Evolutionary conservation across 2,113 vertebrate species (phyloP).

Genomic region (Oplegnathus fasciatus): DNA sequence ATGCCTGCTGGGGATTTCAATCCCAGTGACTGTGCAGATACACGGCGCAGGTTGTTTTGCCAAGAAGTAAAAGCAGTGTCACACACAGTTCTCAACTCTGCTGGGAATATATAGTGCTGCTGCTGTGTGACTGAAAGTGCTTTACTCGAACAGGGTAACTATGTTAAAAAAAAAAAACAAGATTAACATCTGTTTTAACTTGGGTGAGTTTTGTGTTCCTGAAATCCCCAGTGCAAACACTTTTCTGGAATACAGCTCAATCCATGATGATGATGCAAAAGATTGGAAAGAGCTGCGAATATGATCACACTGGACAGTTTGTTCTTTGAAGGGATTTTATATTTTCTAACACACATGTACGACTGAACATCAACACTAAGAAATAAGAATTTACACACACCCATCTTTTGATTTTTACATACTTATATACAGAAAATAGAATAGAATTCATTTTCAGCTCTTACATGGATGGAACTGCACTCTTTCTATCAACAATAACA

Average conservation of each 20-base stretch:
- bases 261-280: slow-evolving; percentile 27
- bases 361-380: neutral
- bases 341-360: neutral
- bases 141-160: slow-evolving; percentile 1
- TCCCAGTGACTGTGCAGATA: slow-evolving; percentile 34
- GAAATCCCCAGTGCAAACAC: neutral
- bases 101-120: slow-evolving; percentile 15
- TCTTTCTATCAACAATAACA: slow-evolving; percentile 4
- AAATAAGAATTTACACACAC: neutral
- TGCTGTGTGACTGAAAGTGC: neutral
- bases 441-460: neutral
- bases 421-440: neutral
- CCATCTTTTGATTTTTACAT: neutral
- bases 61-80: slow-evolving; percentile 33
- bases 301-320: neutral
- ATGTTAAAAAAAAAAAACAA: no score
- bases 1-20: slow-evolving; percentile 41
- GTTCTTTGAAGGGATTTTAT: neutral
- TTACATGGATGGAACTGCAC: neutral
- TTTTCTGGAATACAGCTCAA: neutral
- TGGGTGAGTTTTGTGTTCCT: neutral
- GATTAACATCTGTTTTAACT: slow-evolving; percentile 16
- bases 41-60: slow-evolving; percentile 36
- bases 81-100: slow-evolving; percentile 27
- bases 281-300: slow-evolving; percentile 21